Base-by-base conservation (phyloP, 2,113 vertebrate species). In the Phrynosoma platyrhinos region DNA sequence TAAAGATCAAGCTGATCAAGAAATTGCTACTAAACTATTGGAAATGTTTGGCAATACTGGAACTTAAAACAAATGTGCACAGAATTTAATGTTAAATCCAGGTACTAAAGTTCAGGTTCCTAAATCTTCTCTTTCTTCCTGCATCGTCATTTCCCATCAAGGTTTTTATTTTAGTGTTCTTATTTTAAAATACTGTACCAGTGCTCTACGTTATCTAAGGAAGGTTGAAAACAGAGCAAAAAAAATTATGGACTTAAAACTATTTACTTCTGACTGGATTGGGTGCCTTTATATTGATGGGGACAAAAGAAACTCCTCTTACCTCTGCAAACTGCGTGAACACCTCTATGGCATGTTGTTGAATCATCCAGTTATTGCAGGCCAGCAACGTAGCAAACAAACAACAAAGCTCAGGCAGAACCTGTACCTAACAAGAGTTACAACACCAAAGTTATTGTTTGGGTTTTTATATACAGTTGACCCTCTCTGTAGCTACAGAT, bases 311-410 rank as follows among this genome's bases (percentile, higher is more conserved):
- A 69, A 72, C 88, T 82, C 23, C 66, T 68, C 89, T 91, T 93
- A 99, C 99, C 98, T 99, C 98, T 83, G 98, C 98, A 96, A 99
- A 99, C 3, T 86, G 94, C 36, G 97, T 98, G 92, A 99, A 99
- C 0, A 98, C 98, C 92, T 99, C 98, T 90, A 99, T 78, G 0
- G 98, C 87, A 0, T 98, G 98, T 53, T 99, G 98, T n/a, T 98
- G 96, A 25, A 99, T 83, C 76, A 98, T 93, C 98, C 98, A 99
- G 3, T 87, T 96, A 52, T 89, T 90, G 81, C 97, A 95, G 69
- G 95, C 92, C n/a, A 99, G 91, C 79, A 99, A 92, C 30, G 94
- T 88, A 32, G 97, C 94, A 94, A 99, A 98, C 80, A 98, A 82
- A 84, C 88, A 87, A 0, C 98, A 97, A 80, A 99, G 58, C 91